Base-by-base conservation (phyloP, 2,113 vertebrate species). In the Poecile atricapillus region DNA sequence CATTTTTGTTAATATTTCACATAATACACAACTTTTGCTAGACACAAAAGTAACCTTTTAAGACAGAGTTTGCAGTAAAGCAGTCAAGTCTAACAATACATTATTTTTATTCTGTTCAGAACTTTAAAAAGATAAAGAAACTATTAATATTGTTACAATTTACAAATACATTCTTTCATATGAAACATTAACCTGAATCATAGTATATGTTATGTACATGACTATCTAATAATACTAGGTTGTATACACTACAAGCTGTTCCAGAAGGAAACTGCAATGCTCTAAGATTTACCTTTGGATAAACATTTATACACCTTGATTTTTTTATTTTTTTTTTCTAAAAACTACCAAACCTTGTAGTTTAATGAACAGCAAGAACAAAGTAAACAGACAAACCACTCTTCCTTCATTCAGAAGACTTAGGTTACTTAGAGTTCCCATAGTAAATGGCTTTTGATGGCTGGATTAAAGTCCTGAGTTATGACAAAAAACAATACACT, bases 161-260 rank as follows among this genome's bases (percentile, higher is more conserved):
- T 98, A 98, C 98, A 98, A 97, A 98, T 98, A 98, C 98, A 98
- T 98, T 98, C 97, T 97, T 97, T 95, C 95, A 97, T 96, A 96
- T 94, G 98, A 98, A 98, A 98, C 96, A 97, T 94, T 95, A 97
- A 97, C 93, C 97, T 97, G 97, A 97, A 97, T 97, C 95, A 97
- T 71, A 95, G 70, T 91, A 93, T 97, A 93, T 68, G 62, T 94
- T 93, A 96, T 97, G 88, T 96, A 98, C 89, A 96, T 68, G 70
- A 92, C 93, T 96, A 96, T 73, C 95, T 98, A 98, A 88, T 87
- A 97, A 92, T 83, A 94, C 95, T 94, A 97, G 59, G 79, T 85
- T 92, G 92, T 93, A 94, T 65, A 93, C 35, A 78, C 96, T 96
- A 97, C 53, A 82, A 93, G 74, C 97, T 96, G 37, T 96, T 97